These are phyloP conservation scores for Dicrostonyx torquatus DNA, from an alignment of 2,797 vertebrate genomes.

Conservation along the genomic window DNA sequence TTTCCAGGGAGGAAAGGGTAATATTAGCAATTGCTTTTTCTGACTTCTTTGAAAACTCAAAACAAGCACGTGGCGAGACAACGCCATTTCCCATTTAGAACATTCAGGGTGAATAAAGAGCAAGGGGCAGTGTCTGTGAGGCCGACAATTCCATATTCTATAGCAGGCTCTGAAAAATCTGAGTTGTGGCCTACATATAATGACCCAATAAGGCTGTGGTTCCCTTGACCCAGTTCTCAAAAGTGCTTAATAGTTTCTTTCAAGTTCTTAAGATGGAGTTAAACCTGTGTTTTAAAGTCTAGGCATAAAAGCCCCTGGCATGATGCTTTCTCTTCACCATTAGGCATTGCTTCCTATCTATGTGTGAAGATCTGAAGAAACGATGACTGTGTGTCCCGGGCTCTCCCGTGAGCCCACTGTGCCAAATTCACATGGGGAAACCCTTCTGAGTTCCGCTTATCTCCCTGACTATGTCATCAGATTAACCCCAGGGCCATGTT, in stretches of 20 bases:
- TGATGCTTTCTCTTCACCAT: neutral
- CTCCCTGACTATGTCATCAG: neutral
- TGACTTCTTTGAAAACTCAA: conserved; percentile 36
- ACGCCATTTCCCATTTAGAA: conserved; percentile 42
- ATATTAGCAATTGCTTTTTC: neutral
- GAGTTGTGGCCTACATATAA: neutral
- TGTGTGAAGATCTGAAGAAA: neutral
- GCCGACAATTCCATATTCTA: neutral
- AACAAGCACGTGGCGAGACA: neutral
- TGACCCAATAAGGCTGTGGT: neutral
- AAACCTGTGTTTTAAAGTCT: conserved; percentile 17
- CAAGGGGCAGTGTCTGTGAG: neutral
- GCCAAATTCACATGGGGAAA: conserved; percentile 72
- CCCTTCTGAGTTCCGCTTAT: conserved; percentile 72
- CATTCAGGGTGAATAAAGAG: conserved; percentile 27
- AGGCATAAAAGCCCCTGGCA: neutral
- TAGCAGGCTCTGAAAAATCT: neutral
- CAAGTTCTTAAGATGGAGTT: neutral
- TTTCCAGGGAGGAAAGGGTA: neutral
- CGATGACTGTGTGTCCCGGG: neutral
- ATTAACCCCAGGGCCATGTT: conserved; percentile 1
- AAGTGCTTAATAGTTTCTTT: neutral
- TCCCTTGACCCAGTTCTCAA: neutral
- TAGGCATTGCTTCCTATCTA: neutral
- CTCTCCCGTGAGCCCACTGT: conserved; percentile 31